These are phyloP conservation scores for Lasioglossum albipes DNA, from an alignment of 1,140 invertebrate species.

Conservation along the genomic window DNA sequence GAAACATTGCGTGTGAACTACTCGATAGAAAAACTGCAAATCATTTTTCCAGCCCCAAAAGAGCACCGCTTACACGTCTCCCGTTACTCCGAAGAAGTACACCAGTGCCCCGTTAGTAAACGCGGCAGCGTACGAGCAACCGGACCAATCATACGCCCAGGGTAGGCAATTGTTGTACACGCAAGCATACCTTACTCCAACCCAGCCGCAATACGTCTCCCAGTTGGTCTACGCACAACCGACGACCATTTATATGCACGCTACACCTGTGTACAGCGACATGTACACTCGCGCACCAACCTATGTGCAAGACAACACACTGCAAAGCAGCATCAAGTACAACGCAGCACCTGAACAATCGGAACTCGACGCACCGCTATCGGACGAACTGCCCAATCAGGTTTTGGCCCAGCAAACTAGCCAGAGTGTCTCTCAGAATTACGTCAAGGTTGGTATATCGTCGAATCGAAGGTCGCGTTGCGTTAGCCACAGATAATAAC, in stretches of 20 bases:
- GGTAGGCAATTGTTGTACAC: slow-evolving; percentile 59
- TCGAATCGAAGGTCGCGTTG: not conserved
- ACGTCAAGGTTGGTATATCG: slow-evolving; percentile 62
- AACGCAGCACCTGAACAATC: slow-evolving; percentile 60
- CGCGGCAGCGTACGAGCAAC: slow-evolving; percentile 35
- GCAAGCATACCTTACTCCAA: slow-evolving; percentile 63
- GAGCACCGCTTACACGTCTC: slow-evolving; percentile 16
- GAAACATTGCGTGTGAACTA: too few relatives aligned
- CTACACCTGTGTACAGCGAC: slow-evolving; percentile 65
- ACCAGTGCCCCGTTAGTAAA: not conserved
- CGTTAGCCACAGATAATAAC: not conserved
- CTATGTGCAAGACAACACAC: slow-evolving; percentile 71
- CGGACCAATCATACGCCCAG: slow-evolving; percentile 38
- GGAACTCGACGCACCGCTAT: slow-evolving; percentile 58
- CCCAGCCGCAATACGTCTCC: slow-evolving; percentile 63
- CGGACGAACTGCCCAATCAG: slow-evolving; percentile 67
- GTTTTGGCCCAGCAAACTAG: slow-evolving; percentile 63
- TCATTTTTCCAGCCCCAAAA: slow-evolving; percentile 30
- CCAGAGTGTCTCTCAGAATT: slow-evolving; percentile 60
- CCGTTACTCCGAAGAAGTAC: slow-evolving; percentile 39
- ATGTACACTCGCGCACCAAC: slow-evolving; percentile 62
- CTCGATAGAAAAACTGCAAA: not conserved
- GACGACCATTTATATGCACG: slow-evolving; percentile 65
- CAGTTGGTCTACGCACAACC: slow-evolving; percentile 71
- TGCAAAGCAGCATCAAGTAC: slow-evolving; percentile 65